Evolutionary conservation across 2,797 vertebrate species (phyloP), one percentile per base, ranked within the genome.

Genomic region (Pampus argenteus): DNA sequence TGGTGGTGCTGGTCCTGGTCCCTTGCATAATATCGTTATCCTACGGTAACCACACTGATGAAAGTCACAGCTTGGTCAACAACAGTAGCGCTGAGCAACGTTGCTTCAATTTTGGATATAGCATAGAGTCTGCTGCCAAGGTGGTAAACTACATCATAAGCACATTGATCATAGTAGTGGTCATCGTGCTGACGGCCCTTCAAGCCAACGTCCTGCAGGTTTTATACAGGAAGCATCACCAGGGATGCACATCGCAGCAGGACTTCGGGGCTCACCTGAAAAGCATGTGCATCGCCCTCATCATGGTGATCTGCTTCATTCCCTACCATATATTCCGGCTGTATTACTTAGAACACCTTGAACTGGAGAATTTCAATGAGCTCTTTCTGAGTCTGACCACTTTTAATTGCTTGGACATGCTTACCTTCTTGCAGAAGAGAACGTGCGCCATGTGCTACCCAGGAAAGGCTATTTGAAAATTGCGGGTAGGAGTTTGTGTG

Each of bases 211-310:
- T 96, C 50, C 77, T 97, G 0, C 17, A 88, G 23, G 82, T 83
- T 25, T 86, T 97, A 61, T 71, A 79, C 0, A 90, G 65, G 74
- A 96, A 88, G 64, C 61, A 96, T 9, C 86, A 75, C 0, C 25
- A 74, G 1, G 88, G 89, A 15, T 78, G 92, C 6, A 84, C 89
- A 9, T 92, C 87, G 22, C 94, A 97, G 81, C 97, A 97, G 79
- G 96, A 96, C 17, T 97, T 98, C 49, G 94, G 94, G 91, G 95
- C 94, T 26, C 97, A 98, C 49, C 44, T 95, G 70, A 98, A 97
- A 88, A 97, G 95, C 51, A 17, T 97, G 47, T 91, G 92, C 78
- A 97, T 99, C 51, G 93, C 96, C n/a, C 90, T 95, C 0, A 85
- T 98, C 71, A 96, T 98, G 85, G 74, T 97, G 25, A 59, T 92